These are phyloP conservation scores for Lampris megalopsis DNA, from an alignment of 2,113 vertebrate species.

Conservation along the genomic window DNA sequence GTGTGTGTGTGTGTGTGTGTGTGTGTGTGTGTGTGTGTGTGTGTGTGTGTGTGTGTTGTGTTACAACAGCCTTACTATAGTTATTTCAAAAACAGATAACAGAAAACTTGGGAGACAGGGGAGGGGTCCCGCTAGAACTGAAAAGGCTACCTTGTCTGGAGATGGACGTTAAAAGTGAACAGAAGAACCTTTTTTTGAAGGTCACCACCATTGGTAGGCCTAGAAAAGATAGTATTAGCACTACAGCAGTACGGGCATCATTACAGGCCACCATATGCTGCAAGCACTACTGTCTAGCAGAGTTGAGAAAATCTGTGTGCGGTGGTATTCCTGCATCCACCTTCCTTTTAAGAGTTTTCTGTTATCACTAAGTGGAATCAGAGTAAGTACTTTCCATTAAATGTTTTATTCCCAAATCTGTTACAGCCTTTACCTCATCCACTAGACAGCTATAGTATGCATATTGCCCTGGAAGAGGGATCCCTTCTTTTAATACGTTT, in stretches of 20 bases:
- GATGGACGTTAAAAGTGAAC: constrained; percentile 47
- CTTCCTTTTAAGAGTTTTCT: no score
- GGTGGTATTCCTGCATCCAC: no score
- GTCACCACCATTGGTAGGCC: constrained; percentile 39
- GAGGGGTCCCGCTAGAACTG: constrained; percentile 29
- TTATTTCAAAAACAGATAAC: constrained; percentile 58
- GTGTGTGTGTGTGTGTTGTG: constrained; percentile 11
- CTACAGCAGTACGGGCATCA: constrained; percentile 33
- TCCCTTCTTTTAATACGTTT: no score
- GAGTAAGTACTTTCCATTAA: no score
- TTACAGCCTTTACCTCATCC: no score
- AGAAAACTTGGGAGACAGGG: constrained; percentile 53
- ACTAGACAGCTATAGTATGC: no score
- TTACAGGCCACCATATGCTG: constrained; percentile 37
- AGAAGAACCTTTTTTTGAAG: constrained; percentile 53
- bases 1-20: neutral
- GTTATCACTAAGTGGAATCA: no score
- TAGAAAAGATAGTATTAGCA: constrained; percentile 39
- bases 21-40: constrained; percentile 29
- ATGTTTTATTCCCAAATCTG: no score
- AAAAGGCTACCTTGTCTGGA: constrained; percentile 48
- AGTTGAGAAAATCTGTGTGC: neutral
- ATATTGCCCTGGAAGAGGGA: no score
- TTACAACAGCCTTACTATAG: constrained; percentile 16
- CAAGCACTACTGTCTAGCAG: constrained; percentile 33